Percentiles rank a stretch among this genome's conserved stretches.
phyloP scores from a whole-genome alignment of 2,113 vertebrate species.

The Eidolon helvum region DNA sequence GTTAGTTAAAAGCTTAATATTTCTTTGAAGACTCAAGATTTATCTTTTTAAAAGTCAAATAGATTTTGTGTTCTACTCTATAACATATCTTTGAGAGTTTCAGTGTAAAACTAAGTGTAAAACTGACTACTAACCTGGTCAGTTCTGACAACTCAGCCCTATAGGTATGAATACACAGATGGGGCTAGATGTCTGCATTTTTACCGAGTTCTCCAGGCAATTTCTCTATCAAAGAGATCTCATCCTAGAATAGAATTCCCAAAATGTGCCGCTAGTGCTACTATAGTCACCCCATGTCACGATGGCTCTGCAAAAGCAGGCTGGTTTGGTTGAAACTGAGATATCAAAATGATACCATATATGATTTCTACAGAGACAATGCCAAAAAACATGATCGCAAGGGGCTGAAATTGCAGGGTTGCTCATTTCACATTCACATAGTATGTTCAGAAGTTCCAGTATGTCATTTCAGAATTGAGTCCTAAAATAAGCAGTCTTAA shows the following conservation, averaged over 20 bases:
- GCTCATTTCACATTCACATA: not conserved
- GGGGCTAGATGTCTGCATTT: not conserved
- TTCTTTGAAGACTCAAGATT: not conserved
- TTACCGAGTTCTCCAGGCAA: not conserved
- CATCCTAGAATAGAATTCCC: not conserved
- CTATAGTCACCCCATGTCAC: not conserved
- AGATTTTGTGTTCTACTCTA: not conserved
- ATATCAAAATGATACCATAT: not conserved
- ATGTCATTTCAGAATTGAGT: not conserved
- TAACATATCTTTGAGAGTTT: not conserved
- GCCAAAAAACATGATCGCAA: not conserved
- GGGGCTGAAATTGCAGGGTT: too few relatives aligned
- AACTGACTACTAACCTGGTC: not conserved
- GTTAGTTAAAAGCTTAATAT: not conserved
- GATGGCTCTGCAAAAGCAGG: not conserved
- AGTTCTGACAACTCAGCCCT: not conserved
- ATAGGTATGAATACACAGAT: not conserved
- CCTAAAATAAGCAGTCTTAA: not conserved
- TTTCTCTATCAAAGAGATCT: not conserved
- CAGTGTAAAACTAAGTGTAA: not conserved
- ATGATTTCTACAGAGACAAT: not conserved
- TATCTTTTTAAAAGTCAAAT: not conserved
- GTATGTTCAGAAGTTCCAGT: not conserved
- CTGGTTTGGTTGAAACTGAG: not conserved
- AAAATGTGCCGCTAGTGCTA: not conserved